Conservation (phyloP, 2,888 invertebrate species). For the Conistra vaccinii region DNA sequence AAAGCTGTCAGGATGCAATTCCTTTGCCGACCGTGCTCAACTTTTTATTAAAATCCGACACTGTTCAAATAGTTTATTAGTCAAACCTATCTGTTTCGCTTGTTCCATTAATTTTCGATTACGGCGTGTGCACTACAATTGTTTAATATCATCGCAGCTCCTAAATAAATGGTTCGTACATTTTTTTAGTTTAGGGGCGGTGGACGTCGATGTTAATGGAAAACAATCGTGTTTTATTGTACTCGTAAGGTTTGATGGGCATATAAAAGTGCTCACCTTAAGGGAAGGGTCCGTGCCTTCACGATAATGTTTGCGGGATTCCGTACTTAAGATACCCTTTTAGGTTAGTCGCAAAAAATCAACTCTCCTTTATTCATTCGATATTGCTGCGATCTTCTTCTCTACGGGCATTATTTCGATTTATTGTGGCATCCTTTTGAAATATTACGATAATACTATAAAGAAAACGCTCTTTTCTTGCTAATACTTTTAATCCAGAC, state of each 20-base stretch:
- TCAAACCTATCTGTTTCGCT: slow-evolving; percentile 40
- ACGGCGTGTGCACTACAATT: slow-evolving; percentile 47
- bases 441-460: slow-evolving; percentile 43
- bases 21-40: slow-evolving; percentile 17
- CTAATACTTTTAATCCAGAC: too few relatives aligned
- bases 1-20: slow-evolving; percentile 48
- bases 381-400: slow-evolving; percentile 69
- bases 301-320: slow-evolving; percentile 86
- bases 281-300: slow-evolving; percentile 85
- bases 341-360: slow-evolving; percentile 84
- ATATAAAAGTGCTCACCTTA: slow-evolving; percentile 89
- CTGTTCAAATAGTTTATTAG: slow-evolving; percentile 42
- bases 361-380: slow-evolving; percentile 78
- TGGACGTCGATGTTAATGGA: slow-evolving; percentile 86
- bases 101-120: slow-evolving; percentile 57
- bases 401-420: slow-evolving; percentile 61
- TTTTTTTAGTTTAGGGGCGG: slow-evolving; percentile 63
- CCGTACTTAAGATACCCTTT: slow-evolving; percentile 86
- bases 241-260: slow-evolving; percentile 88
- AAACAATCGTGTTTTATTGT: slow-evolving; percentile 90
- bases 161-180: slow-evolving; percentile 61
- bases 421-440: slow-evolving; percentile 55
- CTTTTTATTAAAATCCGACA: slow-evolving; percentile 34
- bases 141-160: slow-evolving; percentile 57
- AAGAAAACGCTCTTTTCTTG: too few relatives aligned